These are phyloP conservation scores for Brenthis daphne DNA, from an alignment of 2,888 invertebrate species.

Conservation along the genomic window DNA sequence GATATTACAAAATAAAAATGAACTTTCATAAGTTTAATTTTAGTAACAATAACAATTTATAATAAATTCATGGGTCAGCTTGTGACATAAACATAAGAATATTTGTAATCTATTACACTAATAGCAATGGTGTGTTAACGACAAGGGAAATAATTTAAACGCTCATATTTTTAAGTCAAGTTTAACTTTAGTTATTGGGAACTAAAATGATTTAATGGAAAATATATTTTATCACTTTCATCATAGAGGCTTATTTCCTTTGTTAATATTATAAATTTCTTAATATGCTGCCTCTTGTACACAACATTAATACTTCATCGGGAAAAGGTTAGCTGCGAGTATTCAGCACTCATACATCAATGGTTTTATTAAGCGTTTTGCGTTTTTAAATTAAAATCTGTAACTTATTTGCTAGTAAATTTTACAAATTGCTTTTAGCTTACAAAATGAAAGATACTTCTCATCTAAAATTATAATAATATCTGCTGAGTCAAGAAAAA, in stretches of 20 bases:
- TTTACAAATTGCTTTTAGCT: conserved; percentile 3
- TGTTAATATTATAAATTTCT: not conserved
- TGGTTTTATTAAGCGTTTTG: conserved; percentile 35
- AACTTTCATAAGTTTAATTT: too few relatives aligned
- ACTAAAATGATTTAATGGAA: not conserved
- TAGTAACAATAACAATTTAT: not conserved
- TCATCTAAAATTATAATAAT: not conserved
- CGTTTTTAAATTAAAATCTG: conserved; percentile 29
- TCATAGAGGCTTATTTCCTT: conserved; percentile 9
- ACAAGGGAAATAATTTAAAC: conserved; percentile 35
- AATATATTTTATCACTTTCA: not conserved
- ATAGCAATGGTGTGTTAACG: conserved; percentile 37
- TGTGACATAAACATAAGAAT: conserved; percentile 8
- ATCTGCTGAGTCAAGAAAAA: too few relatives aligned
- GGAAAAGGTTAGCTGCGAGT: conserved; percentile 34
- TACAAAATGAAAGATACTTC: not conserved
- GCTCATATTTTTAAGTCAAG: conserved; percentile 33
- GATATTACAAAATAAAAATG: too few relatives aligned
- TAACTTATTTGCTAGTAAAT: conserved; percentile 30
- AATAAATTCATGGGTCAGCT: not conserved
- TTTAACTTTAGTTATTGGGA: conserved; percentile 18
- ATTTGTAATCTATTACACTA: conserved; percentile 32
- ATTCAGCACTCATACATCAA: conserved; percentile 29
- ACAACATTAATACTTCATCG: conserved; percentile 35
- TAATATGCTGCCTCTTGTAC: conserved; percentile 24